Evolutionary conservation across 2,888 invertebrate genomes (phyloP), one percentile per base, ranked within the genome.

Genomic region (Ennomos quercinarius): DNA sequence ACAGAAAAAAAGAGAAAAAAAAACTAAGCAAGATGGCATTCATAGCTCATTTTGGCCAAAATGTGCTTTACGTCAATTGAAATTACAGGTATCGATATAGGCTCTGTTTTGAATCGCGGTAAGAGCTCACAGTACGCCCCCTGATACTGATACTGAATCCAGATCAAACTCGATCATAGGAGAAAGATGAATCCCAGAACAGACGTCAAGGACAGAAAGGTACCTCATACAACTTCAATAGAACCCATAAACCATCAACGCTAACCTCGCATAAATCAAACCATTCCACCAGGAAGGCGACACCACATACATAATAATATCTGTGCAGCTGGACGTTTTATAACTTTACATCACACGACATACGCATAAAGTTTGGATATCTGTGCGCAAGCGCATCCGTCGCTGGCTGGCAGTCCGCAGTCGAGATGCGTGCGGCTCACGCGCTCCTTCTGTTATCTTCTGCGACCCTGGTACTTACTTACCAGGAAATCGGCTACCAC

Each of bases 391-490:
- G 79, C 89, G 89, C 90, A 90, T 87, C 80, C 73, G 70, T 66
- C 68, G 71, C 72, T 78, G 76, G 72, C 74, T 66, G 83, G 78
- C 90, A 90, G 91, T 90, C 89, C 82, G 78, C 90, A 90, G 91
- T 90, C 89, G 87, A 74, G 81, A 91, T 91, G 91, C 90, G 90
- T 82, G 87, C 83, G 84, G 84, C 82, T 74, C 81, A 70, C 67
- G 81, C 77, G 57, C 55, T 82, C 68, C 84, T 89, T 66, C 81
- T 90, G 65, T 64, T 83, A 55, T 66, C 66, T 70, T 73, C 83
- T 89, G 83, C 67, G 48, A 58, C 65, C 88, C 86, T 89, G 80
- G 89, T 89, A 83, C 78, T 79, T 61, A 73, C 80, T 6, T 52
- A 51, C 68, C 80, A 81, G 68, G 83, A 81, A 51, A 77, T 76